These are phyloP conservation scores for Metallyticus violacea DNA, from an alignment of 2,888 invertebrate genomes.

Conservation along the genomic window DNA sequence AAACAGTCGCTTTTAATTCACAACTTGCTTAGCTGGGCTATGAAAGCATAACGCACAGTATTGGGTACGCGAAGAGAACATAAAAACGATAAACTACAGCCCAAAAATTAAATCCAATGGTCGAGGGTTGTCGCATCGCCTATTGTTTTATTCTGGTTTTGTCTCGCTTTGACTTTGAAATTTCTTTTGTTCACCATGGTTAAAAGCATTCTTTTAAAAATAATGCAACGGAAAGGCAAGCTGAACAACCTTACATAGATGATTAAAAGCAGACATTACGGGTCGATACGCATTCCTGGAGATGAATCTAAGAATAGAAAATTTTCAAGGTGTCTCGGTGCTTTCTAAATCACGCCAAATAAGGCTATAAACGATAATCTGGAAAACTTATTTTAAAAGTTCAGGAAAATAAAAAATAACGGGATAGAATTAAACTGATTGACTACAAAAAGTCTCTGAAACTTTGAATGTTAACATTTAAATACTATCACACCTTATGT, in stretches of 20 bases:
- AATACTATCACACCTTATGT: no score
- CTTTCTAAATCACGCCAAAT: neutral
- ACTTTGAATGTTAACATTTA: no score
- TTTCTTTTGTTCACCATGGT: neutral
- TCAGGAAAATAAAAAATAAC: no score
- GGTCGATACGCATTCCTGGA: neutral
- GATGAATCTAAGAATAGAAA: neutral
- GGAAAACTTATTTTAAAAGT: neutral
- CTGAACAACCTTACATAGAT: neutral
- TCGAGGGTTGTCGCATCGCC: neutral
- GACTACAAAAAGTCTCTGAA: no score
- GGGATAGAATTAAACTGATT: no score
- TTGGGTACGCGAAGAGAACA: neutral
- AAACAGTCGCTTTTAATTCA: neutral
- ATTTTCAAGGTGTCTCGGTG: neutral
- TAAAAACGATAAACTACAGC: neutral
- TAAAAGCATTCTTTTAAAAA: neutral
- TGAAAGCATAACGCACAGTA: neutral
- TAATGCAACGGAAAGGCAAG: neutral
- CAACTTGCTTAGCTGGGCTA: neutral
- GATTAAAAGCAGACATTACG: neutral
- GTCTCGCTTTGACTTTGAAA: neutral
- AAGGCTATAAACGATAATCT: neutral
- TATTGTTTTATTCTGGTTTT: neutral
- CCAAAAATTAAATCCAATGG: neutral